Evolutionary conservation across 35 echinoderm and acorn worm genomes (phyloP).

Genomic region (Anneissia japonica): DNA sequence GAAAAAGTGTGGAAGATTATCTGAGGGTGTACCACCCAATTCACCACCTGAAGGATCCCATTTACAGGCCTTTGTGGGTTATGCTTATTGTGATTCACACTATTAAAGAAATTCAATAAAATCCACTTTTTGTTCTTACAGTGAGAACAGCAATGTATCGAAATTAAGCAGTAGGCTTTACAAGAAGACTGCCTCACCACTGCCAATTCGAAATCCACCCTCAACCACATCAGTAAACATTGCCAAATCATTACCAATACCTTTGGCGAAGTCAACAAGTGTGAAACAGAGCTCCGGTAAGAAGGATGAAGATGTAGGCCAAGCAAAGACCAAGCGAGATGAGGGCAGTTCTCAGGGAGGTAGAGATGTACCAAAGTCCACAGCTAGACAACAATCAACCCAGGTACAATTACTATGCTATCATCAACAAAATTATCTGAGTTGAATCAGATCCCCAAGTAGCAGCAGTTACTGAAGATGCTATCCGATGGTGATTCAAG

Average conservation of each 20-base stretch:
- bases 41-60: no score
- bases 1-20: no score
- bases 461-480: not conserved
- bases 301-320: not conserved
- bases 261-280: not conserved
- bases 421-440: no score
- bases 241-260: not conserved
- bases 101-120: no score
- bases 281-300: not conserved
- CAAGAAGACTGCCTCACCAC: not conserved
- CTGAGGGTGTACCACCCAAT: no score
- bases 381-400: not conserved
- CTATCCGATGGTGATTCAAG: no score
- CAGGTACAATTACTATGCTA: not conserved
- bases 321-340: not conserved
- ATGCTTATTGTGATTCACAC: no score
- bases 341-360: not conserved
- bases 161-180: not conserved
- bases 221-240: not conserved
- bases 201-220: not conserved
- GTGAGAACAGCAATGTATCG: no score
- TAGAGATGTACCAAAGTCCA: not conserved
- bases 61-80: no score
- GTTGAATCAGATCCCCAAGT: slow-evolving; percentile 11
- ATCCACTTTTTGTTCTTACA: no score